phyloP scores from a whole-genome alignment of 1,140 invertebrate genomes.

The Drosophila ohnishii region DNA sequence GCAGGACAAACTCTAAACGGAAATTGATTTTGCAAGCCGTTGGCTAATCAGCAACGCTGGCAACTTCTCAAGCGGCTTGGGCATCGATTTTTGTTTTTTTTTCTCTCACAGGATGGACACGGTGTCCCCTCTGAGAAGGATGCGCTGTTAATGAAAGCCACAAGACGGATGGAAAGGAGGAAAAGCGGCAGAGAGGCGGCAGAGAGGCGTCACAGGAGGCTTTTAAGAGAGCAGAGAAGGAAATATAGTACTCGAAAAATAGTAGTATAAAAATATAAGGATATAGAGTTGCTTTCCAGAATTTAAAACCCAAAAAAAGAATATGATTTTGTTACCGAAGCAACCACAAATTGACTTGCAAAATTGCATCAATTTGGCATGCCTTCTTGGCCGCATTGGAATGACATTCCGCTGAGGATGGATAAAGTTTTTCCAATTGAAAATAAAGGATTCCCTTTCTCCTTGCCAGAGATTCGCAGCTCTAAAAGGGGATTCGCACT shows the following conservation, averaged over 20 bases:
- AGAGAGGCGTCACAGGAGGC: too few species aligned
- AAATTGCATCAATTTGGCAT: constrained; percentile 1
- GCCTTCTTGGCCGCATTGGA: not conserved
- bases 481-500: constrained; percentile 24
- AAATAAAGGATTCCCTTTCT: not conserved
- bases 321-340: not conserved
- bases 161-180: not conserved
- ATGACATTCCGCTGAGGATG: not conserved
- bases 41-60: constrained; percentile 55
- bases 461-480: not conserved
- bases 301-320: not conserved
- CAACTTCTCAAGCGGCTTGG: constrained; percentile 32
- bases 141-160: constrained; percentile 31
- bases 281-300: not conserved
- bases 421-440: constrained; percentile 15
- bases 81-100: constrained; percentile 37
- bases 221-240: not conserved
- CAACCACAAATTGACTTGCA: constrained; percentile 4
- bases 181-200: too few species aligned
- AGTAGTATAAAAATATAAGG: not conserved
- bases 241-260: not conserved
- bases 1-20: constrained; percentile 54
- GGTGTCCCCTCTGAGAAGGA: constrained; percentile 6
- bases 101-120: not conserved
- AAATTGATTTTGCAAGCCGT: constrained; percentile 76